These are phyloP conservation scores for Himalopsyche anomala DNA, from an alignment of 2,888 invertebrate species.

Conservation along the genomic window DNA sequence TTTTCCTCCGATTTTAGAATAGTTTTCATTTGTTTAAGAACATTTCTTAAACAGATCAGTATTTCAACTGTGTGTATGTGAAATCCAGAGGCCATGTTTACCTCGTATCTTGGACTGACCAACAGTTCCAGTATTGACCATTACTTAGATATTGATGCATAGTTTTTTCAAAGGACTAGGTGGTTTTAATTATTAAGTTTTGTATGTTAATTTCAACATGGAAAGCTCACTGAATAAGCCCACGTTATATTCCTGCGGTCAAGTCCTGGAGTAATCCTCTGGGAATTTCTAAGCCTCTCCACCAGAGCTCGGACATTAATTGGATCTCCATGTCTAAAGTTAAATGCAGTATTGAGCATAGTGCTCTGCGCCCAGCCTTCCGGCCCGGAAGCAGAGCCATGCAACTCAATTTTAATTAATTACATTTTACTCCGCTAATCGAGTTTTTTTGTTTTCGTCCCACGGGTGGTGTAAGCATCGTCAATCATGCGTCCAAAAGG, in stretches of 20 bases:
- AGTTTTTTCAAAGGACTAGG: too few species aligned
- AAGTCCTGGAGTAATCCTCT: neutral
- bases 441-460: slow-evolving; percentile 44
- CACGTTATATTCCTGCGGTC: neutral
- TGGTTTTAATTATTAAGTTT: too few species aligned
- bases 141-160: too few species aligned
- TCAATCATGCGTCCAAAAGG: slow-evolving; percentile 38
- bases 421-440: slow-evolving; percentile 2
- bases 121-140: too few species aligned
- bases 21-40: too few species aligned
- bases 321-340: neutral
- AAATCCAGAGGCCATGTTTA: too few species aligned
- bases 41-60: too few species aligned
- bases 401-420: slow-evolving; percentile 22
- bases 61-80: too few species aligned
- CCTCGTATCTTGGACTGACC: too few species aligned
- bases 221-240: too few species aligned
- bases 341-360: neutral
- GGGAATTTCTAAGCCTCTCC: slow-evolving; percentile 10
- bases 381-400: neutral
- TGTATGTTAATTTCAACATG: too few species aligned
- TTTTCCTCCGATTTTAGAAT: too few species aligned
- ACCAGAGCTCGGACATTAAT: neutral
- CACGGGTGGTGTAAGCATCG: slow-evolving; percentile 51
- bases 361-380: neutral